Evolutionary conservation across 2,888 invertebrate species (phyloP).

Genomic region (Hyles lineata): DNA sequence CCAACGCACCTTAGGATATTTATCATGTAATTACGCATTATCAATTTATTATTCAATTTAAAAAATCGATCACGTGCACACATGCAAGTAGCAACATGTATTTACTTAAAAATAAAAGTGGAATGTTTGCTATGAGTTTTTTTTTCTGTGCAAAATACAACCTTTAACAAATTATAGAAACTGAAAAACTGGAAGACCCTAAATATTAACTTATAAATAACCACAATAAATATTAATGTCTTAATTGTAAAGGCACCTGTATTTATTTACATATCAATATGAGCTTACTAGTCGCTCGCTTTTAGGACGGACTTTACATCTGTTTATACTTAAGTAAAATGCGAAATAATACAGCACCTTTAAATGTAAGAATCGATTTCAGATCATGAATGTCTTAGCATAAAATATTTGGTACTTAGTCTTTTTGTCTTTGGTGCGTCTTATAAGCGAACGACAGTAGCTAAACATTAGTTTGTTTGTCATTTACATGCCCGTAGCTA

Average conservation of each 20-base stretch:
- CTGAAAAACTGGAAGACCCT: constrained; percentile 19
- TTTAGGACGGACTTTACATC: constrained; percentile 67
- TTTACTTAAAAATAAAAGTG: constrained; percentile 23
- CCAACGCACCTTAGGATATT: too few relatives aligned
- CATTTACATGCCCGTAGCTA: constrained; percentile 46
- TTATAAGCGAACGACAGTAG: constrained; percentile 69
- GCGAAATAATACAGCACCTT: constrained; percentile 33
- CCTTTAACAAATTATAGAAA: constrained; percentile 8
- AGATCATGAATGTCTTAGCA: constrained; percentile 40
- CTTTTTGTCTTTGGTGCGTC: constrained; percentile 67
- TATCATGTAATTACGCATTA: background rate
- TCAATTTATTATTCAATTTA: background rate
- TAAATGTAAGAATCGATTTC: constrained; percentile 32
- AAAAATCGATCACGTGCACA: background rate
- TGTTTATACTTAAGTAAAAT: constrained; percentile 35
- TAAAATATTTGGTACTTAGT: constrained; percentile 37
- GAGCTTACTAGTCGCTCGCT: constrained; percentile 43
- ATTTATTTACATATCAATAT: constrained; percentile 32
- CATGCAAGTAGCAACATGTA: background rate
- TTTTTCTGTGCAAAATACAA: constrained; percentile 27
- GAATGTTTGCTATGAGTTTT: constrained; percentile 27
- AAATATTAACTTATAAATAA: constrained; percentile 21
- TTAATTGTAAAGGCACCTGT: constrained; percentile 38
- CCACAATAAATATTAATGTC: constrained; percentile 40
- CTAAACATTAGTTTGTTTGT: constrained; percentile 61